Base-by-base conservation (phyloP, 2,888 invertebrate species). In the Stegophylla sp. region DNA sequence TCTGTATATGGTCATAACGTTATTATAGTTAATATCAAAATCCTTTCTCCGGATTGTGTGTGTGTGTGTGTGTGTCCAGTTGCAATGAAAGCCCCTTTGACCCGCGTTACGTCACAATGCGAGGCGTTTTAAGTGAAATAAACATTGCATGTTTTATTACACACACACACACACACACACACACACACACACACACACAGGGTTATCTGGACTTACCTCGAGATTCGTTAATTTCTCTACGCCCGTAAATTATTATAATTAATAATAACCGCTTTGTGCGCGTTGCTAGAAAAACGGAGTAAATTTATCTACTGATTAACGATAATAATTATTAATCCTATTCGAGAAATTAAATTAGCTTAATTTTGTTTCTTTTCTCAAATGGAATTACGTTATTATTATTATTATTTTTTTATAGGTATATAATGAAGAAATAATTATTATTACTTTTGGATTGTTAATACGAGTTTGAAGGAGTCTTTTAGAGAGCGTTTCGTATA, bases 41-140 rank as follows among this genome's bases (percentile, higher is more conserved):
- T 61, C 79, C 71, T 79, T 71, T 79, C 79, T 69, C 79, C 51
- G 26, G 17, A 13, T 34, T 28, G 41, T 41, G 48, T 63, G 61
- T 67, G n/a, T n/a, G n/a, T n/a, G n/a, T n/a, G n/a, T n/a, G n/a
- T 41, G 48, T 63, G 61, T 67, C 79, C 71, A 41, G n/a, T n/a
- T n/a, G 71, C 26, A 45, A 59, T n/a, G 69, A 59, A 69, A 48
- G 69, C 59, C 71, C 77, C 23, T 77, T 63, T 79, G 79, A 79
- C 79, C 69, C 69, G n/a, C n/a, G 15, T 69, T 71, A 51, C 69
- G 34, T 71, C 71, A 79, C 63, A 20, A 59, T 79, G 34, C 17
- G 34, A 67, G 79, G 79, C 71, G 79, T 79, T 64, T 51, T 26
- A 17, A 79, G 34, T 41, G 61, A 63, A 61, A 79, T 51, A 63